Conservation (phyloP, 2,797 vertebrate genomes). For the Monodelphis domestica region DNA sequence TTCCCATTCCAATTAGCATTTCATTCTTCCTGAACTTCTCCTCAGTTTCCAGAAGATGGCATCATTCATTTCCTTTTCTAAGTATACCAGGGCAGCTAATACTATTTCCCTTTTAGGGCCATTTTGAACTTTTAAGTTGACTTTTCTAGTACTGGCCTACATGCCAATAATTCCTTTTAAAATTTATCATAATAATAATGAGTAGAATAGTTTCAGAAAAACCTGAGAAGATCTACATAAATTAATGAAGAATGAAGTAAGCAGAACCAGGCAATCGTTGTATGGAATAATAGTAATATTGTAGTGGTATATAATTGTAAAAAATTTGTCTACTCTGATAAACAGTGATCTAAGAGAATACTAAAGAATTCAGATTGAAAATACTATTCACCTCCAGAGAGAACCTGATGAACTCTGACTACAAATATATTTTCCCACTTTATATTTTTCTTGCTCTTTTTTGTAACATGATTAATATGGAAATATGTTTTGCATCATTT, state of each 20-base stretch:
- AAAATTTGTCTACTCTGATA: background rate
- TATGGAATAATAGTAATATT: too few species aligned
- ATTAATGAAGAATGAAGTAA: background rate
- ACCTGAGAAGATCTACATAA: background rate
- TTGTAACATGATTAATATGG: too few species aligned
- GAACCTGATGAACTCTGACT: too few species aligned
- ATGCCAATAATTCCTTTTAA: background rate
- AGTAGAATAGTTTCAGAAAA: background rate
- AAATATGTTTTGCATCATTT: too few species aligned
- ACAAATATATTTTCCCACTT: too few species aligned
- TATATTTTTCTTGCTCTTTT: too few species aligned
- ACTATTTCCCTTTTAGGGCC: background rate
- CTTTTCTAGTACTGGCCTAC: background rate
- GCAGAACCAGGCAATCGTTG: background rate
- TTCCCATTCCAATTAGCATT: background rate
- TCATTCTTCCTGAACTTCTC: background rate
- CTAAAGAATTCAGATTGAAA: too few species aligned
- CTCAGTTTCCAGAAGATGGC: background rate
- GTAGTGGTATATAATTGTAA: background rate
- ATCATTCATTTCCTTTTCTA: background rate
- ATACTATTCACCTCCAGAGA: too few species aligned
- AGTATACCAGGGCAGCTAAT: background rate
- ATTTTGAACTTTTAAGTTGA: background rate
- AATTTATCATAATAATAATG: background rate
- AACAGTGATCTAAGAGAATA: too few species aligned